These are phyloP conservation scores for Solenopsis fugax DNA, from an alignment of 1,140 invertebrate species.

Conservation along the genomic window DNA sequence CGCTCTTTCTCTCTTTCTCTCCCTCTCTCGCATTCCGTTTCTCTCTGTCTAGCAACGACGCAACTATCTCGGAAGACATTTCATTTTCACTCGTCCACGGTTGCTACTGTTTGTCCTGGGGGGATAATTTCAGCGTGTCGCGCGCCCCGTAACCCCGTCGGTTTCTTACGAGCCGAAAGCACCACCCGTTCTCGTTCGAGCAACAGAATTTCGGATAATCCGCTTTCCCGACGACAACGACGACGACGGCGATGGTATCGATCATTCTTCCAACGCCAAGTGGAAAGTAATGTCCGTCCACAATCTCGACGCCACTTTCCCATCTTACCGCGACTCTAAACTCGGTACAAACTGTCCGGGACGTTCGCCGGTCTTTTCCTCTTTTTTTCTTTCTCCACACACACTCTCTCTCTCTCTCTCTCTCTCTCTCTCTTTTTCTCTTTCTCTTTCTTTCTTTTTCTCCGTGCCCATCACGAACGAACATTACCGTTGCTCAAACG, in stretches of 20 bases:
- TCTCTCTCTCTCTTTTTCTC: neutral
- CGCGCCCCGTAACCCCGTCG: conserved; percentile 24
- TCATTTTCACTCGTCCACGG: conserved; percentile 75
- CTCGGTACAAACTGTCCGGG: neutral
- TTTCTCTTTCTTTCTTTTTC: neutral
- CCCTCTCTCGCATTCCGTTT: conserved; percentile 21
- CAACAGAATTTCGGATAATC: conserved; percentile 31
- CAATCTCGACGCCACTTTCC: neutral
- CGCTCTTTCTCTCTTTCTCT: neutral
- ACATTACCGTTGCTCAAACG: conserved; percentile 36
- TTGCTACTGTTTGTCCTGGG: conserved; percentile 50
- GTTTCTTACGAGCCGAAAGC: conserved; percentile 34
- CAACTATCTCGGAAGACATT: conserved; percentile 84
- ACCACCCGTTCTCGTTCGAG: conserved; percentile 17
- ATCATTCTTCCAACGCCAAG: conserved; percentile 57
- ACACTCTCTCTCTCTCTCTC: neutral
- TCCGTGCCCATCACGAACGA: neutral
- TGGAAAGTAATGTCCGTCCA: conserved; percentile 20
- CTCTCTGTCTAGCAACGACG: conserved; percentile 62
- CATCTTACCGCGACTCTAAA: neutral
- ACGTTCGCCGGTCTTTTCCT: neutral
- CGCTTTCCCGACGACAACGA: neutral
- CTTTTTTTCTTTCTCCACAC: conserved; percentile 1
- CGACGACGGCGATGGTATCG: conserved; percentile 36
- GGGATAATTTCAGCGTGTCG: conserved; percentile 52